Conservation (phyloP, 2,888 invertebrate genomes). For the Elgonia sp. region DNA sequence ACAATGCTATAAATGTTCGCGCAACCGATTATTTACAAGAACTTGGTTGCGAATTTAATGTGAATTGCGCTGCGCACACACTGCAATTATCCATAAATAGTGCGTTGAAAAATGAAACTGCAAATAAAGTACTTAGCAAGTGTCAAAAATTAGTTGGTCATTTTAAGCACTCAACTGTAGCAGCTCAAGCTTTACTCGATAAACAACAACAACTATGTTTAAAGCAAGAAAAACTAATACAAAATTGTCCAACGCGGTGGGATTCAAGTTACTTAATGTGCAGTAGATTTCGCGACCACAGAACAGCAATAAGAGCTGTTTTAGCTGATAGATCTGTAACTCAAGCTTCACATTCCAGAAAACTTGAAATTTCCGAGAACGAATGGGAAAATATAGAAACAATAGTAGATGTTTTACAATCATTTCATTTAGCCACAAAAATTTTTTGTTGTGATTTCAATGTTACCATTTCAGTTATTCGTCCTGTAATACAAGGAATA, state of each 20-base stretch:
- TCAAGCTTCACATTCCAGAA: neutral
- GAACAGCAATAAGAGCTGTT: neutral
- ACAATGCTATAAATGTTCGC: slow-evolving; percentile 23
- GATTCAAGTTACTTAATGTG: slow-evolving; percentile 17
- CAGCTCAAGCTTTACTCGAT: neutral
- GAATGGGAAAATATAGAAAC: too few relatives aligned
- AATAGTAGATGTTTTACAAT: too few relatives aligned
- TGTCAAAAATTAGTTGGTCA: slow-evolving; percentile 28
- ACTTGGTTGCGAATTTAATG: neutral
- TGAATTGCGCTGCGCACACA: slow-evolving; percentile 42
- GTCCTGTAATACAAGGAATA: too few relatives aligned
- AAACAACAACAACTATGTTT: slow-evolving; percentile 13
- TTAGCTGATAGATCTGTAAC: neutral
- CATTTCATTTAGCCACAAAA: too few relatives aligned
- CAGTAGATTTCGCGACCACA: neutral
- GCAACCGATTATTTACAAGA: neutral
- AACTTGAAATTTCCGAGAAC: neutral
- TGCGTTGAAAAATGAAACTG: neutral
- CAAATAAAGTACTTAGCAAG: too few relatives aligned
- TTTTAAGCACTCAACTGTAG: slow-evolving; percentile 39
- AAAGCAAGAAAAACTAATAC: slow-evolving; percentile 5
- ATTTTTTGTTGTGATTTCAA: too few relatives aligned
- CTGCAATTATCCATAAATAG: slow-evolving; percentile 31
- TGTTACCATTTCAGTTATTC: too few relatives aligned
- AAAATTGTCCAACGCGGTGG: slow-evolving; percentile 40